phyloP scores from a whole-genome alignment of 2,888 invertebrate species.

The Philereme vetulata region DNA sequence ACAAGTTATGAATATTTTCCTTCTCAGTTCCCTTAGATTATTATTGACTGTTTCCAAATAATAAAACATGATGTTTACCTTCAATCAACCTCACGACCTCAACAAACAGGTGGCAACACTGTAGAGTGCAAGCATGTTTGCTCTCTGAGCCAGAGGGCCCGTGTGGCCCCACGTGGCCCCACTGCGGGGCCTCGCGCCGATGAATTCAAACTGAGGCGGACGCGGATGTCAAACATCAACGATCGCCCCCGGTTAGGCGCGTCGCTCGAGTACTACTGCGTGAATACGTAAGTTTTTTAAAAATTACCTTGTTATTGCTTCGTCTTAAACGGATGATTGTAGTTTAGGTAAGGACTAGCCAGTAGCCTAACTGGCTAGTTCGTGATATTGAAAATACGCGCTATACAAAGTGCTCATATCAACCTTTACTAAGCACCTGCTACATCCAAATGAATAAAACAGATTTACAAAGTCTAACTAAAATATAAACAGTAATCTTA shows the following conservation, averaged over 20 bases:
- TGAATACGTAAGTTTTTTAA: too few relatives aligned
- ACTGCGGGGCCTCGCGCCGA: neutral
- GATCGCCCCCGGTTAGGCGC: neutral
- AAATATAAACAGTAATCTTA: too few relatives aligned
- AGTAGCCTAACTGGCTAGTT: too few relatives aligned
- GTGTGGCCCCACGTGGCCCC: neutral
- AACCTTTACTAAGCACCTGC: too few relatives aligned
- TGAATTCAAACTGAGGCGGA: constrained; percentile 3
- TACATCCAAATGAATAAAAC: too few relatives aligned
- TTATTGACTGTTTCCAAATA: constrained; percentile 13
- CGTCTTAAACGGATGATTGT: too few relatives aligned
- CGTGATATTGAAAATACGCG: too few relatives aligned
- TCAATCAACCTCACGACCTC: constrained; percentile 27
- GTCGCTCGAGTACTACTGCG: neutral
- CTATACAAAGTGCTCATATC: too few relatives aligned
- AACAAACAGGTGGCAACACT: constrained; percentile 31
- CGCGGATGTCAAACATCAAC: constrained; percentile 13
- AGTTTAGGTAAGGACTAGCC: too few relatives aligned
- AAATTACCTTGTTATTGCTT: too few relatives aligned
- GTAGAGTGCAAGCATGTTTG: constrained; percentile 35
- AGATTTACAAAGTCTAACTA: too few relatives aligned
- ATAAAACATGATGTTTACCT: constrained; percentile 27
- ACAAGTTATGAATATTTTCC: neutral
- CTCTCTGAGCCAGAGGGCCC: constrained; percentile 9
- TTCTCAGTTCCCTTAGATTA: constrained; percentile 2